phyloP scores from a whole-genome alignment of 2,797 vertebrate genomes.

The Delichon dasypus region DNA sequence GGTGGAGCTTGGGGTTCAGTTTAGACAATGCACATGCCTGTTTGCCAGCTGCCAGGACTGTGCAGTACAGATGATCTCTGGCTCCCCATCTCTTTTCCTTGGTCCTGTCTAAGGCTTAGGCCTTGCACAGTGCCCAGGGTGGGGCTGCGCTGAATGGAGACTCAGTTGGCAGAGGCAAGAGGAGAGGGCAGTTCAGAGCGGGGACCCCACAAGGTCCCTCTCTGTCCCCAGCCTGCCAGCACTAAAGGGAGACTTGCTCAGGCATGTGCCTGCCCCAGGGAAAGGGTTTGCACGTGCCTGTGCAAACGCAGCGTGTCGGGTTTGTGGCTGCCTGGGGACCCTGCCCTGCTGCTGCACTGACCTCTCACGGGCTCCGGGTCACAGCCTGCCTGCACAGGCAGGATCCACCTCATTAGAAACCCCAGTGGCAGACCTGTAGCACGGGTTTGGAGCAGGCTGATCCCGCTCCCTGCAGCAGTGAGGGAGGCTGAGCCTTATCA shows the following conservation, averaged over 20 bases:
- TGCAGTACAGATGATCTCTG: background rate
- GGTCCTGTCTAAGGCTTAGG: background rate
- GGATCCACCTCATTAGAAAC: background rate
- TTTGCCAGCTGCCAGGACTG: background rate
- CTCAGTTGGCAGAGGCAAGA: background rate
- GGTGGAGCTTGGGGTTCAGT: background rate
- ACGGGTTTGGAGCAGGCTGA: background rate
- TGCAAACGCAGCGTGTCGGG: accelerated
- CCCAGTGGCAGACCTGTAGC: background rate
- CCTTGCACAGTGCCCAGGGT: background rate
- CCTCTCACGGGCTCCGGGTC: background rate
- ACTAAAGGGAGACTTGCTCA: background rate
- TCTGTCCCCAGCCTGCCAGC: background rate
- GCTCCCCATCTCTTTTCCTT: background rate
- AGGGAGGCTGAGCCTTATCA: background rate
- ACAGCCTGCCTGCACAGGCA: background rate
- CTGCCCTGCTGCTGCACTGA: background rate
- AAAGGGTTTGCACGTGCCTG: background rate
- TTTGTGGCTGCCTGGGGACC: background rate
- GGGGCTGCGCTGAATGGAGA: background rate
- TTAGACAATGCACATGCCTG: background rate
- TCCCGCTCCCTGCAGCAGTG: background rate
- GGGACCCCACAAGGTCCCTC: background rate
- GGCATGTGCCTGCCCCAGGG: background rate
- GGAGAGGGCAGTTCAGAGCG: background rate